Evolutionary conservation across 2,888 invertebrate genomes (phyloP).

Genomic region (Torymus aiolomorphi): DNA sequence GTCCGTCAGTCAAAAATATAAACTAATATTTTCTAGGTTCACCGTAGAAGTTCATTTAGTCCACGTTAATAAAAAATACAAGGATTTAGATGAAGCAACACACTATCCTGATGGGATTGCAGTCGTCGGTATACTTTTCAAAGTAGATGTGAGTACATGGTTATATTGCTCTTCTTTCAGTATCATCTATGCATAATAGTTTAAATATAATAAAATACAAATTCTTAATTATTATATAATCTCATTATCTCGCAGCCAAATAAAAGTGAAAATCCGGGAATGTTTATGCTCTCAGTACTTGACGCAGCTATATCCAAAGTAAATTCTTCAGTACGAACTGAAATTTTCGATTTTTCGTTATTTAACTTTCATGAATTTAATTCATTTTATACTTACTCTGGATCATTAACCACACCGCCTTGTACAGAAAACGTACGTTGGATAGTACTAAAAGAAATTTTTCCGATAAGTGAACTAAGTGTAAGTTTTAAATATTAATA

Average conservation of each 20-base stretch:
- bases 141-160: background rate
- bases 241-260: background rate
- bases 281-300: background rate
- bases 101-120: background rate
- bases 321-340: background rate
- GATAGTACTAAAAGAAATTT: background rate
- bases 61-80: constrained; percentile 4
- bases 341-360: background rate
- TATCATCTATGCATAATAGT: too few relatives aligned
- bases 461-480: background rate
- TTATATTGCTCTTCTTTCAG: too few relatives aligned
- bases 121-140: constrained; percentile 10
- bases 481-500: background rate
- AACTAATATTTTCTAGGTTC: constrained; percentile 3
- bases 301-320: background rate
- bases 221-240: too few relatives aligned
- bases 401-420: constrained; percentile 38
- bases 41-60: constrained; percentile 25
- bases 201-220: too few relatives aligned
- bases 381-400: constrained; percentile 23
- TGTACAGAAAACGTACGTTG: constrained; percentile 29
- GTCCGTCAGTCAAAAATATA: background rate
- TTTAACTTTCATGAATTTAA: background rate
- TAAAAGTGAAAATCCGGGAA: background rate
- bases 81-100: background rate